phyloP scores from a whole-genome alignment of 2,797 vertebrate genomes.

The Fratercula arctica region DNA sequence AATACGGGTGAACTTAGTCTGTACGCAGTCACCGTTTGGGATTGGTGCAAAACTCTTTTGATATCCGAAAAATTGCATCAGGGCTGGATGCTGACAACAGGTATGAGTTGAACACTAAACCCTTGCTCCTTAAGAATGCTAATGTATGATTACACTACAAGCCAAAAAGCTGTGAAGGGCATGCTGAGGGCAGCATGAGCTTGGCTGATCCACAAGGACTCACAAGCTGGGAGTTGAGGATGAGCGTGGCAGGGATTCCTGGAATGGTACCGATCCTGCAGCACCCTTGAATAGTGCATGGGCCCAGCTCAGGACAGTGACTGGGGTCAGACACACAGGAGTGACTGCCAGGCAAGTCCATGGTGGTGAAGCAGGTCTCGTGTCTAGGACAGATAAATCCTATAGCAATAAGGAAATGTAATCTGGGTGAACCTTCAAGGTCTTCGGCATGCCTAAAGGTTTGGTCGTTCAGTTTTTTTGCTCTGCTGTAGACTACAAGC shows the following conservation, averaged over 20 bases:
- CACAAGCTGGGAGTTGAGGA: accelerated
- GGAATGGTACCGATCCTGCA: background rate
- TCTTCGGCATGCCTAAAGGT: background rate
- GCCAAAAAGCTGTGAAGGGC: background rate
- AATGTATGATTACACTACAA: background rate
- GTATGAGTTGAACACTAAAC: background rate
- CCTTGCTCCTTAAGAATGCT: background rate
- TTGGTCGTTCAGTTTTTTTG: background rate
- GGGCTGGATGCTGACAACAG: background rate
- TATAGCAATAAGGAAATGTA: background rate
- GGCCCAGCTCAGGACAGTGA: background rate
- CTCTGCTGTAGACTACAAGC: background rate
- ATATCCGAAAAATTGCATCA: background rate
- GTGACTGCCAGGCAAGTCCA: background rate
- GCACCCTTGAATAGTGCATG: background rate
- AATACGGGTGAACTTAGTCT: background rate
- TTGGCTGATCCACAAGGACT: background rate
- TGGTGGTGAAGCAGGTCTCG: background rate
- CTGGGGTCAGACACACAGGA: background rate
- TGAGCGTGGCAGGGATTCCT: accelerated
- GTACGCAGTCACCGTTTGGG: background rate
- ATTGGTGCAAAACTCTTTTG: background rate
- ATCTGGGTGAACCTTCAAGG: background rate
- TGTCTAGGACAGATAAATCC: background rate
- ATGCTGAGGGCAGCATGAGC: background rate